Conservation (phyloP, 1,140 invertebrate species). For the Drosophila nebulosa region DNA sequence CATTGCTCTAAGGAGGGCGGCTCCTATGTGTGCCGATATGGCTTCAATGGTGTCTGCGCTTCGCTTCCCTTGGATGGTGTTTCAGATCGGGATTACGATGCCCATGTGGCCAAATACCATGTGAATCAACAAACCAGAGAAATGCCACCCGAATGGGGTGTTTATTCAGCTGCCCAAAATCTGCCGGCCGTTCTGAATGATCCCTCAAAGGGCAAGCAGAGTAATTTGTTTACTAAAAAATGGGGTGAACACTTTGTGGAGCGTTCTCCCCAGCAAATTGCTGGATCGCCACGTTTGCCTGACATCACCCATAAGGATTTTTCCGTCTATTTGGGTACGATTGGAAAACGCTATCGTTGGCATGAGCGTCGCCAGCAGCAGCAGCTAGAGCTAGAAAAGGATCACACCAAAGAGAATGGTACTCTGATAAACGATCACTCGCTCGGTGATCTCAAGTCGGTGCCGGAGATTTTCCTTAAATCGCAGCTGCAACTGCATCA, state of each 20-base stretch:
- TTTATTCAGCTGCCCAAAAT: constrained; percentile 94
- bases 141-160: constrained; percentile 85
- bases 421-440: constrained; percentile 31
- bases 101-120: constrained; percentile 91
- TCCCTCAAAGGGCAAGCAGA: constrained; percentile 93
- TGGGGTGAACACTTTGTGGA: constrained; percentile 98
- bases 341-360: constrained; percentile 84
- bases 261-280: constrained; percentile 84
- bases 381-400: constrained; percentile 27
- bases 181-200: constrained; percentile 98
- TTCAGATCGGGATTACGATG: constrained; percentile 93
- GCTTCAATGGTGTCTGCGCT: constrained; percentile 92
- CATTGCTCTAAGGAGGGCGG: constrained; percentile 94
- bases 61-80: constrained; percentile 94
- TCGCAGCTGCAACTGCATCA: constrained; percentile 91
- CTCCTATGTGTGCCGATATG: constrained; percentile 94
- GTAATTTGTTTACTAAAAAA: constrained; percentile 97
- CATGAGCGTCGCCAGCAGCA: constrained; percentile 80
- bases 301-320: constrained; percentile 93
- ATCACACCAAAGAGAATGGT: constrained; percentile 11
- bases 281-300: constrained; percentile 90
- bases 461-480: constrained; percentile 94
- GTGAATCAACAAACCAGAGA: constrained; percentile 83
- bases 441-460: constrained; percentile 83
- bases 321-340: constrained; percentile 92